phyloP scores from a whole-genome alignment of 2,888 invertebrate genomes.

The Stenodema calcarata region DNA sequence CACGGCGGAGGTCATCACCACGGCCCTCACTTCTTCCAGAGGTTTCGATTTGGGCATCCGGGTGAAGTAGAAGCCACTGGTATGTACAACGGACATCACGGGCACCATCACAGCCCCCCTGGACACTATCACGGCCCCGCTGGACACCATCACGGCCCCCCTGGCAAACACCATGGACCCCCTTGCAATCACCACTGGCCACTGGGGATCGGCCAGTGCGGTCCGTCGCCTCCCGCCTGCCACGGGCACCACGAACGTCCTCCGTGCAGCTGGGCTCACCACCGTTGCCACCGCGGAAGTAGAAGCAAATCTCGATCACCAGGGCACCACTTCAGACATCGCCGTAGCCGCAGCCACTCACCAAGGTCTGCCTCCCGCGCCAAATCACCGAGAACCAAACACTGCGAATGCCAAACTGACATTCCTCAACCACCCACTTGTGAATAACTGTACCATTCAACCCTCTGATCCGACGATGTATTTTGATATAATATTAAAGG shows the following conservation, averaged over 20 bases:
- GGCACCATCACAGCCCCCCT: background rate
- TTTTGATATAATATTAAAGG: no score
- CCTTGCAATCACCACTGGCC: background rate
- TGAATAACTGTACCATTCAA: background rate
- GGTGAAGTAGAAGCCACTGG: background rate
- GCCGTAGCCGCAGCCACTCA: background rate
- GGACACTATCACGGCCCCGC: background rate
- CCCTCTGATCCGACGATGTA: no score
- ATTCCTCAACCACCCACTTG: background rate
- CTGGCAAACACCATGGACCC: background rate
- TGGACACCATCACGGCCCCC: background rate
- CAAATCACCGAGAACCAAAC: background rate
- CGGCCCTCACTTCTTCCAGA: background rate
- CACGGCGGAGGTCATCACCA: background rate
- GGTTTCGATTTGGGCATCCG: background rate
- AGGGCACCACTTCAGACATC: background rate
- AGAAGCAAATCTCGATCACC: background rate
- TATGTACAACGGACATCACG: background rate
- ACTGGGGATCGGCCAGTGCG: background rate
- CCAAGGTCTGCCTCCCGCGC: background rate
- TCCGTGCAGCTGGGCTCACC: no score
- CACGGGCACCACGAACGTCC: background rate
- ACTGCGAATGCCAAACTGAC: conserved; percentile 1
- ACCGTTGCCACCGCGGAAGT: background rate
- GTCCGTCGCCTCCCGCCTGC: background rate